A percentile compares a stretch with the other conserved stretches of the same genome.
These are phyloP conservation scores for Rotaria macrura DNA, from an alignment of 2,888 invertebrate genomes.

Conservation along the genomic window DNA sequence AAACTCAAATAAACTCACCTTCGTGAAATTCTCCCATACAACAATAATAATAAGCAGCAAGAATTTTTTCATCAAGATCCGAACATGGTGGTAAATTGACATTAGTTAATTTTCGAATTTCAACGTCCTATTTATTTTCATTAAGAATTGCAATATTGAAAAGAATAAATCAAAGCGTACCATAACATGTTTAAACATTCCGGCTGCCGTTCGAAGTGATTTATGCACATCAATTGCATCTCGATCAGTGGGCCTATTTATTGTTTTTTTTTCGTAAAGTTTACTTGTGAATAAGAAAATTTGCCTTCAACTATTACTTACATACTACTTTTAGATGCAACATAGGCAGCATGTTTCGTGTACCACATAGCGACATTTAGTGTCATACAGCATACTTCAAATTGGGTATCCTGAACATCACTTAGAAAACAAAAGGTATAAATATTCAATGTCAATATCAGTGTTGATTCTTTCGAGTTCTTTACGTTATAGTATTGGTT, in stretches of 20 bases:
- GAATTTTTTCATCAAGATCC: background rate
- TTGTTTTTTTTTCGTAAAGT: slow-evolving; percentile 23
- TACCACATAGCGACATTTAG: slow-evolving; percentile 59
- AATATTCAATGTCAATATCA: background rate
- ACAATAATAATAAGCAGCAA: background rate
- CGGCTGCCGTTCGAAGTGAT: slow-evolving; percentile 57
- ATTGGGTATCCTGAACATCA: slow-evolving; percentile 54
- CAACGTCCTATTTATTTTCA: slow-evolving; percentile 9
- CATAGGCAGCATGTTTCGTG: slow-evolving; percentile 59
- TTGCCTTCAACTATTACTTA: slow-evolving; percentile 36
- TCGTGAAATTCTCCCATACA: slow-evolving; percentile 1
- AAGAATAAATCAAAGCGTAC: slow-evolving; percentile 36
- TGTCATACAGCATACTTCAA: slow-evolving; percentile 56
- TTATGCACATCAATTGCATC: slow-evolving; percentile 59
- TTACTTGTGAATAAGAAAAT: background rate
- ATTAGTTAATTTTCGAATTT: background rate
- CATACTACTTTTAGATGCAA: slow-evolving; percentile 56
- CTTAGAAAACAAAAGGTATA: slow-evolving; percentile 40
- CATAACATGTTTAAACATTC: slow-evolving; percentile 56
- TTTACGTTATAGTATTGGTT: slow-evolving; percentile 22
- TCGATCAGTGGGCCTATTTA: slow-evolving; percentile 54
- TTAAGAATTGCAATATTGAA: slow-evolving; percentile 33
- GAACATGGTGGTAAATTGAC: background rate
- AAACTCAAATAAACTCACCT: background rate
- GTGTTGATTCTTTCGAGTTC: background rate